Conservation (phyloP, 2,888 invertebrate genomes). For the Plagiodera versicolora region DNA sequence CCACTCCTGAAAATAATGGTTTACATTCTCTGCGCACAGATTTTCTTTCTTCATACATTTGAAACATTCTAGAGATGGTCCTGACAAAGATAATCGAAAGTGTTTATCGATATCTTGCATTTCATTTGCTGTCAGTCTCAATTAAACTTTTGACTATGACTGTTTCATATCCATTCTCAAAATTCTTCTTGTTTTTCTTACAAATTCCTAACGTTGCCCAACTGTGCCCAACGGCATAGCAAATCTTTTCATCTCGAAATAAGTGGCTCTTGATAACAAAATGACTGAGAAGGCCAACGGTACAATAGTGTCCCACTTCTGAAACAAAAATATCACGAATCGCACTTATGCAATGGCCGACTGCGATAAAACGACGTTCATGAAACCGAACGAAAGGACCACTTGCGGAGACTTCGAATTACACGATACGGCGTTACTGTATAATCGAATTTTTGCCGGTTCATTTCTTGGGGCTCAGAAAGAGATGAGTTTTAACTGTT, state of each 20-base stretch:
- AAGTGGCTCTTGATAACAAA: not conserved
- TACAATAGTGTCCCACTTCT: slow-evolving; percentile 8
- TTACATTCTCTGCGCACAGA: no score
- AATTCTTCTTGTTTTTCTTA: no score
- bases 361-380: slow-evolving; percentile 9
- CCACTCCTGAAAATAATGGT: no score
- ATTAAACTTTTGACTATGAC: no score
- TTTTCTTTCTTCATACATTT: no score
- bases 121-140: no score
- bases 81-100: no score
- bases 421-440: slow-evolving; percentile 4
- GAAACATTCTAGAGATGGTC: no score
- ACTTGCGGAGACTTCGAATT: slow-evolving; percentile 12
- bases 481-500: not conserved
- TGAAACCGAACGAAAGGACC: not conserved
- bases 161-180: no score
- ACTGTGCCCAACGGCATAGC: not conserved
- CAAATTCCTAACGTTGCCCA: not conserved
- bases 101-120: no score
- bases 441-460: not conserved
- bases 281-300: slow-evolving; percentile 2
- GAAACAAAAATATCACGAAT: not conserved
- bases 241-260: not conserved
- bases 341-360: slow-evolving; percentile 10
- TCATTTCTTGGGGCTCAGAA: not conserved